These are phyloP conservation scores for Tolmerus cingulatus DNA, from an alignment of 2,888 invertebrate species.

Conservation along the genomic window DNA sequence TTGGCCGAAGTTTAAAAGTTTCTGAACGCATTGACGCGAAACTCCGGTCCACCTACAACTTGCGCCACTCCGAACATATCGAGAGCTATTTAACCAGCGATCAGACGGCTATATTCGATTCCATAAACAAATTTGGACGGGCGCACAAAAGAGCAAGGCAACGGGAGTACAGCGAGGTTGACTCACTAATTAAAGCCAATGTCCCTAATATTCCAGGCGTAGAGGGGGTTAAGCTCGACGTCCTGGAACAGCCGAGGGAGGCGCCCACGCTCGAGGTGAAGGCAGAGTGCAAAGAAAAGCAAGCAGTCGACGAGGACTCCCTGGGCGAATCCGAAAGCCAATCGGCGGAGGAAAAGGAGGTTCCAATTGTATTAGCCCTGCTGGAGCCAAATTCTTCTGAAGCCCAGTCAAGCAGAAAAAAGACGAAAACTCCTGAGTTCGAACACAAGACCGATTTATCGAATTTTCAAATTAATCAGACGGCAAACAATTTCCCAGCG, in stretches of 20 bases:
- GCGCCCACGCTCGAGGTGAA: conserved; percentile 57
- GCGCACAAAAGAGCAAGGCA: conserved; percentile 60
- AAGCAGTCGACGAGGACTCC: background rate
- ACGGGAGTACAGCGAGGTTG: conserved; percentile 52
- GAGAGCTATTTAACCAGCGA: background rate
- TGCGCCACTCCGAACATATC: conserved; percentile 44
- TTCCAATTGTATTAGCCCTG: conserved; percentile 60
- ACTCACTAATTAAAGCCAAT: conserved; percentile 42
- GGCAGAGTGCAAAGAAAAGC: conserved; percentile 57
- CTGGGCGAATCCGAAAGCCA: conserved; percentile 64
- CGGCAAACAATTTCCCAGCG: conserved; percentile 44
- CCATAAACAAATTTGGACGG: conserved; percentile 60
- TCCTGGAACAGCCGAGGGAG: conserved; percentile 54
- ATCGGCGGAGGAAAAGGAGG: conserved; percentile 60
- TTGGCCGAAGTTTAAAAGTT: conserved; percentile 73
- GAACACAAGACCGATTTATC: conserved; percentile 53
- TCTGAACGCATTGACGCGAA: conserved; percentile 77
- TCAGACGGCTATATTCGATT: conserved; percentile 56
- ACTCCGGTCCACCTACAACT: conserved; percentile 65
- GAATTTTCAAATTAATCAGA: conserved; percentile 65
- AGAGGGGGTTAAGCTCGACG: background rate
- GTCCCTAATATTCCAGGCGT: background rate
- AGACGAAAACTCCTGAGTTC: background rate
- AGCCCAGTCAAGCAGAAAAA: background rate
- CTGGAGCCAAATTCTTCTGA: conserved; percentile 48